These are phyloP conservation scores for Falco cherrug DNA, from an alignment of 2,797 vertebrate genomes.

Conservation along the genomic window DNA sequence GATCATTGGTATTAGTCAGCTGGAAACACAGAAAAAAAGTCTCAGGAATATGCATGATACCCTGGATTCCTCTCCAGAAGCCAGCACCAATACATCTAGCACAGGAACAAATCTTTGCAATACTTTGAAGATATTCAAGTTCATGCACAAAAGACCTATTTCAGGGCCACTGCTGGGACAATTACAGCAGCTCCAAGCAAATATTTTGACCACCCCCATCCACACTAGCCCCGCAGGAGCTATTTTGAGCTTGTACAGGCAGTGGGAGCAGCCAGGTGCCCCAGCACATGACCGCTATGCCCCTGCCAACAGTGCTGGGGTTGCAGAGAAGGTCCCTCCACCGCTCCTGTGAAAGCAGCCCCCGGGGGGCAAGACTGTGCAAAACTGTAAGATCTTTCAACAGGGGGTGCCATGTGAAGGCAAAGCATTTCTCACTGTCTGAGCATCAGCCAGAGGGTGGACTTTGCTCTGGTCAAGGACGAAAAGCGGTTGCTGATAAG, in stretches of 20 bases:
- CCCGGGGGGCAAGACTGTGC: neutral
- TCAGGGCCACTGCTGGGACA: neutral
- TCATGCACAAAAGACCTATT: neutral
- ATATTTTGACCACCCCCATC: neutral
- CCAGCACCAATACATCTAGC: neutral
- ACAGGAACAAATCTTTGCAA: neutral
- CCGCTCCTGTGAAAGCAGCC: neutral
- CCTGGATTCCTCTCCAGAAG: neutral
- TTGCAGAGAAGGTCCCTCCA: neutral
- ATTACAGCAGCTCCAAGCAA: neutral
- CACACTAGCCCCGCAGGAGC: neutral
- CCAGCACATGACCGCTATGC: accelerated
- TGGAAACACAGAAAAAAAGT: neutral
- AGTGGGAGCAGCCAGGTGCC: neutral
- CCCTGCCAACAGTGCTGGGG: accelerated
- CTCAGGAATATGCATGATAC: neutral
- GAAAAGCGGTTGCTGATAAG: neutral
- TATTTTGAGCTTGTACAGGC: neutral
- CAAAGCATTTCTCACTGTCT: accelerated
- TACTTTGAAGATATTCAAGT: neutral
- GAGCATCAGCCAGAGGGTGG: neutral
- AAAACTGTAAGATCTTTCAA: neutral
- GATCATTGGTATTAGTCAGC: neutral
- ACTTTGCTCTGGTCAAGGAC: neutral
- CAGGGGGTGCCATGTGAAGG: neutral